Evolutionary conservation across 2,888 invertebrate species (phyloP), one percentile per base, ranked within the genome.

Genomic region (Idaea aversata): DNA sequence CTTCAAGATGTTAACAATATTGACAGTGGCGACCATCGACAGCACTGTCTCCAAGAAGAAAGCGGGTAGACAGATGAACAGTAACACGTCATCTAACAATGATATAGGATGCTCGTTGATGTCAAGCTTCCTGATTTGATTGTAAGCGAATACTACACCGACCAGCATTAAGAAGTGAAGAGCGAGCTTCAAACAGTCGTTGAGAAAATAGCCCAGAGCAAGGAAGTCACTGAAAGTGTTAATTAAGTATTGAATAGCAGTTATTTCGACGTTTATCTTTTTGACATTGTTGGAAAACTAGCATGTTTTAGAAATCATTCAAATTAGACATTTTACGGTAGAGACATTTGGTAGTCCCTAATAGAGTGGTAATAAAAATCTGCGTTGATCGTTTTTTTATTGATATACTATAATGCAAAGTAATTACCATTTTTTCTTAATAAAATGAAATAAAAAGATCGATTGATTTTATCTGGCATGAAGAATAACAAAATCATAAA

Each of bases 11-110:
- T 94, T 93, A 2, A 88, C 72, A 60, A 93, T 88, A 61, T 87
- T 91, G 57, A 95, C 88, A 0, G 95, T 95, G 0, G 96, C 95
- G 13, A 95, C 91, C 73, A 96, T 91, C 69, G 95, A 95, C 68
- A 96, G 94, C 59, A 95, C 94, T 0, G 95, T 94, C 77, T 96
- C 95, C 74, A 96, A 87, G 78, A 96, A 95, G 87, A 95, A 96
- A 15, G 96, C 95, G 0, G 96, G 96, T 25, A 96, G 87, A 68
- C 96, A 96, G 63, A 96, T 94, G 77, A 96, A 95, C 0, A 96
- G 90, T 0, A 96, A 86, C 1, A 96, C 93, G 75, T 96, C 96
- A 74, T 96, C 96, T 36, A 96, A 90, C 13, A 94, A 83, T 0
- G 95, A 95, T 59, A 95, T 93, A 4, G 95, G 94, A 67, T 94